Base-by-base conservation (phyloP, 2,888 invertebrate genomes). In the Hydroisotoma schaefferi region DNA sequence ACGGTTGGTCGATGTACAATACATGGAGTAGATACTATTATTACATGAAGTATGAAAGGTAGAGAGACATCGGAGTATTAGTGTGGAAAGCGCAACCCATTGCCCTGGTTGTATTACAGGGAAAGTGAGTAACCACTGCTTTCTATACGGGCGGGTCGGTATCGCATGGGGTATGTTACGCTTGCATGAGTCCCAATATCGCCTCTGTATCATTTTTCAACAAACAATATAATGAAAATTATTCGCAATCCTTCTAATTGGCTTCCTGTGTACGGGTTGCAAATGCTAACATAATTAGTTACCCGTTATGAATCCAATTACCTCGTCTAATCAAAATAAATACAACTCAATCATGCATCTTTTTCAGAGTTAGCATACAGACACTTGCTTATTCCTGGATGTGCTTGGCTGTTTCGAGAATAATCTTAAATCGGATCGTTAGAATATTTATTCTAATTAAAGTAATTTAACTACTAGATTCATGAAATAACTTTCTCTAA, bases 211-310 rank as follows among this genome's bases (percentile, higher is more conserved):
- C 68, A 68, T 68, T 70, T 69, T 70, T 63, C 70, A 63, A 64
- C 68, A 68, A 70, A 70, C 68, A 68, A 65, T 62, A 54, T 52
- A 61, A 57, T 62, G 62, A 52, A 68, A 63, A 66, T 63, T 69
- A 65, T 69, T 69, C 61, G 64, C 67, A 67, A 67, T 69, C 69
- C 46, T 47, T 37, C 66, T 68, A 70, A 70, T 70, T 70, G 70
- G 64, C 63, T 66, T 59, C 55, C 59, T 61, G 64, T 59, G 65
- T 55, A 47, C 37, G 57, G 47, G 44, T 46, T 57, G 57, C 53
- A 55, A 55, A 46, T 54, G 40, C 38, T 48, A 47, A 65, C 59
- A 61, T 59, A 65, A 68, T 68, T 68, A 65, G 63, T 55, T 44
- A 40, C 38, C 59, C 57, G 44, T 61, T 61, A 64, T 61, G 62